Conservation (phyloP, 2,797 vertebrate genomes). For the Gymnopithys bicolor region DNA sequence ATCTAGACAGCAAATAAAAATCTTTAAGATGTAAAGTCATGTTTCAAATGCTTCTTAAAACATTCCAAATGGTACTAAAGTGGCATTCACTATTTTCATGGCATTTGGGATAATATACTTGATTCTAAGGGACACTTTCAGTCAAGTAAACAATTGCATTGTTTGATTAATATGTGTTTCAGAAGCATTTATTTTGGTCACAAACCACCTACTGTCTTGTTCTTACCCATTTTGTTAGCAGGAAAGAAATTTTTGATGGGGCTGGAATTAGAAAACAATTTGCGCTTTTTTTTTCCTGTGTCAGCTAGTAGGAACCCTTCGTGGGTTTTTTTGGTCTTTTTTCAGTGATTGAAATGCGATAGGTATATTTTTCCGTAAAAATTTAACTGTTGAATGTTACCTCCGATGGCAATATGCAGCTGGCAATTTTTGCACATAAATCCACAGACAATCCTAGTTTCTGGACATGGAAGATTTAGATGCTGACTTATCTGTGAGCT, state of each 20-base stretch:
- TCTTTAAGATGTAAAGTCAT: conserved; percentile 1
- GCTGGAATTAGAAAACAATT: not conserved
- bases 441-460: not conserved
- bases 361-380: not conserved
- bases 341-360: not conserved
- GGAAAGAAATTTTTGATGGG: not conserved
- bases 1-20: not conserved
- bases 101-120: not conserved
- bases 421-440: not conserved
- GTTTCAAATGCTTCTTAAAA: conserved; percentile 8
- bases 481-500: not conserved
- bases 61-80: not conserved
- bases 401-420: not conserved
- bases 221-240: not conserved
- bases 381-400: not conserved
- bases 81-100: not conserved
- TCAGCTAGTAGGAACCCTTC: not conserved
- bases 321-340: not conserved
- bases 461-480: not conserved
- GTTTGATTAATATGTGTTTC: not conserved
- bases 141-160: not conserved
- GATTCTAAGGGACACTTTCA: not conserved
- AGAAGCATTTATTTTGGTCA: not conserved
- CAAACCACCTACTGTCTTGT: not conserved
- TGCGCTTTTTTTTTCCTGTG: not conserved